phyloP scores from a whole-genome alignment of 1,140 invertebrate genomes.

The Latrodectus geometricus region DNA sequence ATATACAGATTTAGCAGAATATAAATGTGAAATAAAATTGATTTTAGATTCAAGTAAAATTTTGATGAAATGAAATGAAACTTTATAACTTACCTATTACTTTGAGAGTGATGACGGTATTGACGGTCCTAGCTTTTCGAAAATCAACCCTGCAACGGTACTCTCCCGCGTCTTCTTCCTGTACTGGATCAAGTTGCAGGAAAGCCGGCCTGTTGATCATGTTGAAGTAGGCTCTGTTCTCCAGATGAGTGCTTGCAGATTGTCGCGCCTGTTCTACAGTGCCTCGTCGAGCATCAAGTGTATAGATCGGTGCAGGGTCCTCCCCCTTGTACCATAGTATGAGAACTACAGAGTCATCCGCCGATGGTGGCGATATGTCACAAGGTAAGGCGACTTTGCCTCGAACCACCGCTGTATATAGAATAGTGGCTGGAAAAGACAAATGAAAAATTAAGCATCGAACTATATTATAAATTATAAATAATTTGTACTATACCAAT shows the following conservation, averaged over 20 bases:
- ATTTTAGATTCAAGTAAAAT: too few relatives aligned
- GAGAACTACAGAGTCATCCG: conserved; percentile 88
- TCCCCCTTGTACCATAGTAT: conserved; percentile 90
- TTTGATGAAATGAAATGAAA: too few relatives aligned
- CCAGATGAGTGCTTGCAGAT: conserved; percentile 50
- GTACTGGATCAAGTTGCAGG: conserved; percentile 83
- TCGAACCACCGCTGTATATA: conserved; percentile 75
- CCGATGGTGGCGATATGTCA: conserved; percentile 80
- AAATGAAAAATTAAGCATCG: not conserved
- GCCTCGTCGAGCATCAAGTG: conserved; percentile 64
- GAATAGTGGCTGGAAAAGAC: conserved; percentile 62
- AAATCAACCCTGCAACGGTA: conserved; percentile 92
- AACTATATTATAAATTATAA: too few relatives aligned
- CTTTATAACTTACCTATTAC: conserved; percentile 83
- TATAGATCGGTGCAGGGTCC: conserved; percentile 69
- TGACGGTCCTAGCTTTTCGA: conserved; percentile 87
- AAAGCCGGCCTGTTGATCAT: conserved; percentile 70
- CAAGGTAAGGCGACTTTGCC: conserved; percentile 84
- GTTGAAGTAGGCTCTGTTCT: conserved; percentile 63
- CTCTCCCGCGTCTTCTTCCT: conserved; percentile 83
- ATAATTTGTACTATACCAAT: too few relatives aligned
- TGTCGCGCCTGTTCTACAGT: conserved; percentile 63
- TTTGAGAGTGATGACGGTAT: conserved; percentile 88
- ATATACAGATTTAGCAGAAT: too few relatives aligned
- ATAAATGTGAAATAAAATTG: too few relatives aligned